These are phyloP conservation scores for Zosterops lateralis DNA, from an alignment of 2,113 vertebrate genomes.

Conservation along the genomic window DNA sequence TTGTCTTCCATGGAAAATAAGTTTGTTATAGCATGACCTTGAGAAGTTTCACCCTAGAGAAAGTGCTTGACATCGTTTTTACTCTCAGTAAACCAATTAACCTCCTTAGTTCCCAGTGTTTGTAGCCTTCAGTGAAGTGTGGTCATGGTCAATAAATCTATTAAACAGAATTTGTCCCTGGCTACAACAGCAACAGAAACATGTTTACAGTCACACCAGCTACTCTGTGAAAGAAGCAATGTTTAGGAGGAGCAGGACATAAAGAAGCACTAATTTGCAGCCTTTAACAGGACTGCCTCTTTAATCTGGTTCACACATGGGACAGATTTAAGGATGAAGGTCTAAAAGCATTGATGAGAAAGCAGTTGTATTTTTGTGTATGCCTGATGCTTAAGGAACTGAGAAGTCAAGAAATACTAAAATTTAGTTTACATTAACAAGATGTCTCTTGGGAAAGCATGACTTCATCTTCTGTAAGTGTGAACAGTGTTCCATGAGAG, in stretches of 20 bases:
- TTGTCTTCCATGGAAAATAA: not conserved
- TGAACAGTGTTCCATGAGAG: fast-evolving
- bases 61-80: not conserved
- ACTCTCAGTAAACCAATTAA: not conserved
- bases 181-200: not conserved
- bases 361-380: not conserved
- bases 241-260: not conserved
- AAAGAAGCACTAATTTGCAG: not conserved
- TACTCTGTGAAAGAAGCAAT: not conserved
- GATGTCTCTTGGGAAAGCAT: not conserved
- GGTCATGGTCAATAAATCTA: not conserved
- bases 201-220: not conserved
- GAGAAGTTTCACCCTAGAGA: not conserved
- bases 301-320: not conserved
- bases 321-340: not conserved
- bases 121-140: not conserved
- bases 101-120: not conserved
- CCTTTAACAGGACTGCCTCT: not conserved
- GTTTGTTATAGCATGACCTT: not conserved
- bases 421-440: not conserved
- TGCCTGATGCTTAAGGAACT: not conserved
- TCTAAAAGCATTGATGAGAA: not conserved
- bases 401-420: not conserved
- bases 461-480: not conserved
- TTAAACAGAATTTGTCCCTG: not conserved